Base-by-base conservation (phyloP, 2,797 vertebrate species). In the Sarcoramphus papa region DNA sequence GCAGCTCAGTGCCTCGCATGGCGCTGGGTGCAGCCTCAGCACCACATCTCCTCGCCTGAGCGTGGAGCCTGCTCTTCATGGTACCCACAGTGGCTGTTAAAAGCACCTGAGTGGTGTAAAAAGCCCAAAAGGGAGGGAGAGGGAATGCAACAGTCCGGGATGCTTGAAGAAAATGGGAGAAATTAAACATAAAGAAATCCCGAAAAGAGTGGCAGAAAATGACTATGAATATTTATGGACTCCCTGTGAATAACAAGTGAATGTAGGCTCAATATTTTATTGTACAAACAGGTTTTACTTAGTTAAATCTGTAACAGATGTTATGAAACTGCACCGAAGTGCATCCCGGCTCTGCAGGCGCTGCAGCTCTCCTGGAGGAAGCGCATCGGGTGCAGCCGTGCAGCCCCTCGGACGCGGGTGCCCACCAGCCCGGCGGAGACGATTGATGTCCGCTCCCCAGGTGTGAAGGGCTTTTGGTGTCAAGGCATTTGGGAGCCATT, bases 51-150 rank as follows among this genome's bases (percentile, higher is more conserved):
- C 85, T 16, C 2, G 10, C 47, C 63, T 5, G 23, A 23, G 67
- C 21, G 3, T 8, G 37, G n/a, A 14, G n/a, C n/a, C 41, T 2
- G 3, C 63, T 35, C 64, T 30, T 14, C n/a, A 1, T 4, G 0
- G 28, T 11, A 11, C 83, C 56, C 22, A 0, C 17, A 1, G 53
- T 0, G 24, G n/a, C 40, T 30, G 30, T 2, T 7, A 5, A 21
- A 63, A 59, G 15, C 64, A 64, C 51, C 33, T 5, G n/a, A 14
- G 25, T 2, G 2, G 21, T 0, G 7, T 8, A 5, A 45, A 50
- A 35, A 41, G 6, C 45, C 53, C 35, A 4, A 30, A 23, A 23
- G 24, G 56, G 62, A 57, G 35, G 30, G 25, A 62, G 43, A 24
- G 30, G 68, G 43, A 54, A 17, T 7, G 1, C n/a, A 37, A 5